Conservation (phyloP, 2,797 vertebrate genomes). For the Onychomys arenicola region DNA sequence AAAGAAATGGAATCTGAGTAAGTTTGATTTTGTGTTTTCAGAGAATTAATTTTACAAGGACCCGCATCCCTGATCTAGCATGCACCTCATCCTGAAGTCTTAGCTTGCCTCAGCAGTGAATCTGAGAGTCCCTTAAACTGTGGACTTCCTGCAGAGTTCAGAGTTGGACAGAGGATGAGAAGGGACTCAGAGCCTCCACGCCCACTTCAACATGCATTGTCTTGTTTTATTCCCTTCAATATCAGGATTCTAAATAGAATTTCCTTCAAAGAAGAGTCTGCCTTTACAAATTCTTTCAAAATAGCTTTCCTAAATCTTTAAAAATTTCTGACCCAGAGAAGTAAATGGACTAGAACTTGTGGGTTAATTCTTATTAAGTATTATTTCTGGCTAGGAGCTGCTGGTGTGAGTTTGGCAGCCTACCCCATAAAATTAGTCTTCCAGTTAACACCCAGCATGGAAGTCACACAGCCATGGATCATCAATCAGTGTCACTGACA, state of each 20-base stretch:
- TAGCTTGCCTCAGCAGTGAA: conserved; percentile 17
- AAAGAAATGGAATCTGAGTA: conserved; percentile 10
- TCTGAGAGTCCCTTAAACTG: neutral
- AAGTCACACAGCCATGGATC: neutral
- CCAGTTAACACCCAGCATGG: neutral
- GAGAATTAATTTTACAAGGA: conserved; percentile 6
- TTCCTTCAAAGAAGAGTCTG: conserved; percentile 14
- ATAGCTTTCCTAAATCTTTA: neutral
- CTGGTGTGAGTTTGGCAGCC: neutral
- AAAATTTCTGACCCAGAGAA: conserved; percentile 1
- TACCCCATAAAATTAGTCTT: neutral
- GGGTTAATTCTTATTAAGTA: neutral
- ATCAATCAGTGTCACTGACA: too few species aligned
- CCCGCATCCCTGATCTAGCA: neutral
- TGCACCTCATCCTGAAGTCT: neutral
- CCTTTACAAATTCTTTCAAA: neutral
- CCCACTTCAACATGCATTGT: neutral
- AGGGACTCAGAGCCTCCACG: neutral
- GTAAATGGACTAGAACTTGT: neutral
- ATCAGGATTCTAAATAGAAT: neutral
- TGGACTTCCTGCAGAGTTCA: neutral
- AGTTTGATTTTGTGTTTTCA: neutral
- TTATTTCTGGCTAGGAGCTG: neutral
- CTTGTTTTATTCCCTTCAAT: conserved; percentile 12
- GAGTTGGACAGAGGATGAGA: neutral